Conservation (phyloP, 1,140 invertebrate species). For the Lanistes nyassanus region DNA sequence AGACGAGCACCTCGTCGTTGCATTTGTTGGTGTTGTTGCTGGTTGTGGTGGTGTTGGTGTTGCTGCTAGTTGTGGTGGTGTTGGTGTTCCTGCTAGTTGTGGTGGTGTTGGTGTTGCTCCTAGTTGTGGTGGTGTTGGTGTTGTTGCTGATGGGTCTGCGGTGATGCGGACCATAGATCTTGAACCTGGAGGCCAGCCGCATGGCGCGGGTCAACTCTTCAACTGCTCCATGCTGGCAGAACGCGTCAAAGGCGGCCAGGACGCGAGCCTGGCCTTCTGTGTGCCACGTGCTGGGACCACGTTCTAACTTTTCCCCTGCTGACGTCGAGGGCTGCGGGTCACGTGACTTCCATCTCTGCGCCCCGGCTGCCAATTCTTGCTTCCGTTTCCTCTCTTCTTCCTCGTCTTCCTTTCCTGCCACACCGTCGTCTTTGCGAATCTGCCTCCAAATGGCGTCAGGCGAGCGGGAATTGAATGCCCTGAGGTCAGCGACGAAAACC, state of each 20-base stretch:
- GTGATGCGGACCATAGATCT: conserved; percentile 29
- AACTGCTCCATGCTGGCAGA: conserved; percentile 32
- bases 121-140: no score
- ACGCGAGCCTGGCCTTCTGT: conserved; percentile 2
- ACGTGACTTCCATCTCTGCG: background rate
- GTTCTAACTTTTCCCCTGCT: no score
- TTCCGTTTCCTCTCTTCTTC: background rate
- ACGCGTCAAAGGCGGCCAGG: conserved; percentile 39
- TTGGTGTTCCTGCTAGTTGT: no score
- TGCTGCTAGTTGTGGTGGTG: no score
- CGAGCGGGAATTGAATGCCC: conserved; percentile 20
- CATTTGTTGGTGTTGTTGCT: no score
- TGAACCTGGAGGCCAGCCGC: conserved; percentile 43
- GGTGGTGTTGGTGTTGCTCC: no score
- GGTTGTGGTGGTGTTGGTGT: no score
- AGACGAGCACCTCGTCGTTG: no score
- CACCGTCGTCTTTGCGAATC: no score
- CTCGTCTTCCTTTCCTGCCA: background rate
- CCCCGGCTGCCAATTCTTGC: no score
- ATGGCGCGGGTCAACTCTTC: conserved; percentile 44
- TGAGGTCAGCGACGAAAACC: conserved; percentile 21
- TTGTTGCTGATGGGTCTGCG: no score
- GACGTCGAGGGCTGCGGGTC: no score
- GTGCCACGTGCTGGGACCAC: background rate
- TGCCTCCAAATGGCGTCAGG: background rate